Conservation (phyloP, 1,140 invertebrate species). For the Pygmarrhopalites habei region DNA sequence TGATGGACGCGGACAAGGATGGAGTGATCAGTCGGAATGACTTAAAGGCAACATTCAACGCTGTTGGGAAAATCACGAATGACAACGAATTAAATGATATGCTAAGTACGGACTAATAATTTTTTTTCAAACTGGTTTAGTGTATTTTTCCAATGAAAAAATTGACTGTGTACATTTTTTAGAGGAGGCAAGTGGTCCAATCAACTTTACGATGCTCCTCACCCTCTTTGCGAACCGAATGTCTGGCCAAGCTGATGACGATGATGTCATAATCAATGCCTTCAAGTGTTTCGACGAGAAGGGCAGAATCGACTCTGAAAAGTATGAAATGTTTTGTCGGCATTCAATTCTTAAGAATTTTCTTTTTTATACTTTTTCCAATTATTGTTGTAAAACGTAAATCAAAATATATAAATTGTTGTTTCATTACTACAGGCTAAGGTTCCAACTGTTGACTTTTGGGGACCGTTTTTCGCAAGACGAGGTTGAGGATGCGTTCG, state of each 20-base stretch:
- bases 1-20: conserved; percentile 98
- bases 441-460: conserved; percentile 32
- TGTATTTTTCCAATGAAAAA: no score
- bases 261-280: conserved; percentile 73
- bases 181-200: conserved; percentile 84
- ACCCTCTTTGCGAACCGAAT: conserved; percentile 85
- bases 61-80: conserved; percentile 78
- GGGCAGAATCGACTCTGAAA: conserved; percentile 79
- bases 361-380: not conserved
- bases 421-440: no score
- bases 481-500: conserved; percentile 89
- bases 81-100: conserved; percentile 88
- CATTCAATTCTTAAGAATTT: not conserved
- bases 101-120: no score
- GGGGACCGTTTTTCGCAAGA: conserved; percentile 90
- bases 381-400: no score
- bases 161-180: no score
- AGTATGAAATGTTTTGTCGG: conserved; percentile 45
- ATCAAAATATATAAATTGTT: no score
- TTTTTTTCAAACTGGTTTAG: no score
- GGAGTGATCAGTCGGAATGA: conserved; percentile 94
- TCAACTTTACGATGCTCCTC: conserved; percentile 91
- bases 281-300: conserved; percentile 90
- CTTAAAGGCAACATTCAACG: conserved; percentile 89
- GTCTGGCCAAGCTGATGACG: conserved; percentile 46